These are phyloP conservation scores for Acanthacorydalis orientalis DNA, from an alignment of 2,888 invertebrate genomes.

Conservation along the genomic window DNA sequence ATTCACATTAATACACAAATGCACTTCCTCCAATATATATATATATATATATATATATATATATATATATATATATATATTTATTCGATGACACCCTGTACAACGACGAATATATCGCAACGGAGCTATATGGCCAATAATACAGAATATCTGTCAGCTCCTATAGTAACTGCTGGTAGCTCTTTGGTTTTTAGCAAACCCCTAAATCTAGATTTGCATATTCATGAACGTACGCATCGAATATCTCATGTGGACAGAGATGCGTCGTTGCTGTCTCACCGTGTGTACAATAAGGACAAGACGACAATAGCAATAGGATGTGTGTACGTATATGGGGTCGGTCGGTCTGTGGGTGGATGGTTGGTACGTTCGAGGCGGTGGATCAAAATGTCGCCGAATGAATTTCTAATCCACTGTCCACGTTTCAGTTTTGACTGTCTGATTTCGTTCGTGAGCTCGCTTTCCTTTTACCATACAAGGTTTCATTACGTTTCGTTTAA, in stretches of 20 bases:
- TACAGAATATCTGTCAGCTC: not conserved
- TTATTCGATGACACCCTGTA: no score
- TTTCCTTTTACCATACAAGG: no score
- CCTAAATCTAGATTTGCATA: conserved; percentile 27
- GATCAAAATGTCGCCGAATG: conserved; percentile 23
- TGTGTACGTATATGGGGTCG: no score
- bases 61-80: no score
- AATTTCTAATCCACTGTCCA: conserved; percentile 24
- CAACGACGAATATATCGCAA: no score
- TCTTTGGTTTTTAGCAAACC: conserved; percentile 25
- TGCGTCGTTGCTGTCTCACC: conserved; percentile 6
- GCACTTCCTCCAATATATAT: no score
- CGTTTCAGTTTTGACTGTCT: not conserved
- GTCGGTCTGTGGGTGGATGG: no score
- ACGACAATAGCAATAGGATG: not conserved
- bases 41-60: no score
- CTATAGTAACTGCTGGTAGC: not conserved
- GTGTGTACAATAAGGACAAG: conserved; percentile 2
- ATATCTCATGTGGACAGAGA: conserved; percentile 7
- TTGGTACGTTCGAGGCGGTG: conserved; percentile 11
- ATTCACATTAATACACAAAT: no score
- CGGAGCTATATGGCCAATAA: not conserved
- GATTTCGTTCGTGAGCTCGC: no score
- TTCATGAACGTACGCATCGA: conserved; percentile 18
- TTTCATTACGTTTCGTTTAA: no score